Base-by-base conservation (phyloP, 2,113 vertebrate species). In the Psittacus erithacus region DNA sequence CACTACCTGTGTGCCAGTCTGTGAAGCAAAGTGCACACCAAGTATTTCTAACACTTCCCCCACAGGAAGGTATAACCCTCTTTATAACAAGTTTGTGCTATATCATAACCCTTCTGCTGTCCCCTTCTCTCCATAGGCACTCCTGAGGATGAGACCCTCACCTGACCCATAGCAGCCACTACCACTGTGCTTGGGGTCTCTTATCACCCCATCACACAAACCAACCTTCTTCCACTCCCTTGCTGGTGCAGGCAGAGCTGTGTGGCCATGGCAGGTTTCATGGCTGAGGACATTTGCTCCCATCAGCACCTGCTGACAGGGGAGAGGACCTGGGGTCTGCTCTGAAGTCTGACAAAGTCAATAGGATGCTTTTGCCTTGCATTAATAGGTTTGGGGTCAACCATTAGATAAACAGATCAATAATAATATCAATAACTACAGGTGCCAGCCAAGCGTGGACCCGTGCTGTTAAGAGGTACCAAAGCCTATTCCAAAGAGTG, bases 121-220 rank as follows among this genome's bases (percentile, higher is more conserved):
- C 55, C 33, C 44, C 35, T 63, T 38, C 29, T 65, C 33, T 55
- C 78, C 17, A n/a, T 0, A 69, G 57, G 31, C 57, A 94, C 83
- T 76, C 53, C 86, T 27, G 59, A 4, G 6, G 76, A 65, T 83
- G 80, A 77, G 44, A 47, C 53, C 73, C 12, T 78, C 50, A 29
- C 38, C 16, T 0, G 1, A 4, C 22, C 22, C 57, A 35, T 24
- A 59, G 57, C 33, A 35, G 57, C 14, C 22, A 59, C 57, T 81
- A 78, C 92, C 71, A 39, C 47, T 63, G 69, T 52, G 18, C n/a
- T 65, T 6, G 1, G 59, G 53, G 57, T 41, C 33, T 55, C 70
- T 68, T 24, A 62, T 63, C 71, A 67, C 62, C 83, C 92, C 95
- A 90, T 94, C 95, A 95, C 67, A 86, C 44, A 90, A 52, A 98